These are phyloP conservation scores for Muntiacus muntjak DNA, from an alignment of 2,113 vertebrate genomes.

Conservation along the genomic window DNA sequence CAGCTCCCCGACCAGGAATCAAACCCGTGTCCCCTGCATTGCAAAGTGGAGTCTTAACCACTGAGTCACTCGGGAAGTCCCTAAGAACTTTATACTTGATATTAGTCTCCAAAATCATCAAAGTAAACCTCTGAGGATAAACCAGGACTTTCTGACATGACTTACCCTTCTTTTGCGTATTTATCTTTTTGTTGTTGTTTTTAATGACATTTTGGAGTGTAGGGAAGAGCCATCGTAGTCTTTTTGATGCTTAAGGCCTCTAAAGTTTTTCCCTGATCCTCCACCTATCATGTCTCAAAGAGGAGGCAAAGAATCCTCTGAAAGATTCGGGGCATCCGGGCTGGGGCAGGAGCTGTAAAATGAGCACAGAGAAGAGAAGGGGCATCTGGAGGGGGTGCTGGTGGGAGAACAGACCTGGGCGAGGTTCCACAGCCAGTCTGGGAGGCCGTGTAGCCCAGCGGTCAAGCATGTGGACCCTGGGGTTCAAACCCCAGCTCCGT, in stretches of 20 bases:
- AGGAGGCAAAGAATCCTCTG: not conserved
- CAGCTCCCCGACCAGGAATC: not conserved
- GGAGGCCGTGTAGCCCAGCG: rapidly evolving
- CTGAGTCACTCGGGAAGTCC: not conserved
- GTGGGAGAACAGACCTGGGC: too few species aligned
- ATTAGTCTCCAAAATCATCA: not conserved
- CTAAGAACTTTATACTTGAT: not conserved
- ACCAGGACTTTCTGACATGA: not conserved
- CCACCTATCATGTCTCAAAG: too few species aligned
- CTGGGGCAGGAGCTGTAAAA: rapidly evolving
- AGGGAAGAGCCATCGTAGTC: rapidly evolving
- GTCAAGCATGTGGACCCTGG: not conserved
- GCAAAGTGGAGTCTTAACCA: not conserved
- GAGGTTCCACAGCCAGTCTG: rapidly evolving
- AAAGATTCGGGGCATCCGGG: not conserved
- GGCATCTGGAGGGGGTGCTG: rapidly evolving
- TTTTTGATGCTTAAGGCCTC: not conserved
- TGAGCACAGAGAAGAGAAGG: not conserved
- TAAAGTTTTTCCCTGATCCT: not conserved
- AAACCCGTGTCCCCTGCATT: not conserved
- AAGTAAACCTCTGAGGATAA: not conserved
- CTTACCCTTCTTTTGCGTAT: not conserved
- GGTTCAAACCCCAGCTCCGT: not conserved
- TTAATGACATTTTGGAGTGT: not conserved
- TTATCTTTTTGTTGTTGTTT: not conserved